Percentiles rank a stretch among this genome's conserved stretches.
These are phyloP conservation scores for Coptodon rendalli DNA, from an alignment of 2,113 vertebrate species.

Conservation along the genomic window DNA sequence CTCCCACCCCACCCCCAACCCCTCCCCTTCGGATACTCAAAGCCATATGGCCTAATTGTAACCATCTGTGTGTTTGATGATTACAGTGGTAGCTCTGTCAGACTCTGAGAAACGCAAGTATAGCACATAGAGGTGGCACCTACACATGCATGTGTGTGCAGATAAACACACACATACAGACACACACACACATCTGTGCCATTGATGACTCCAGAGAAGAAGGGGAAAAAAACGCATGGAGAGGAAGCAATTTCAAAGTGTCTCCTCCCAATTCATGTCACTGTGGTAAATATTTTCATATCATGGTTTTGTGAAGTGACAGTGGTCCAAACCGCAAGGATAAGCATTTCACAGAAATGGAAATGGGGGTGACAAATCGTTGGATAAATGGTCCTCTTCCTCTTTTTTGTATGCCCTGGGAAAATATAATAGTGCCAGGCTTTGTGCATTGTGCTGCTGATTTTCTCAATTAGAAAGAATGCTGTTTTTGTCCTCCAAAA, in stretches of 20 bases:
- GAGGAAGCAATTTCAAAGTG: conserved; percentile 1
- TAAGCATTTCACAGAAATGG: conserved; percentile 45
- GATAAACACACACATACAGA: neutral
- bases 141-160: neutral
- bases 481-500: conserved; percentile 33
- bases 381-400: conserved; percentile 18
- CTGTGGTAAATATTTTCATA: conserved; percentile 43
- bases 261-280: conserved; percentile 3
- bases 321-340: conserved; percentile 19
- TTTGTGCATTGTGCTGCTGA: conserved; percentile 44
- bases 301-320: conserved; percentile 42
- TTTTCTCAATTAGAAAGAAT: conserved; percentile 26
- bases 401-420: conserved; percentile 10
- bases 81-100: conserved; percentile 52
- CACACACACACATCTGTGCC: neutral
- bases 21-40: conserved; percentile 3
- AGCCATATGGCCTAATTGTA: conserved; percentile 50
- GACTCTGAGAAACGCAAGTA: conserved; percentile 22
- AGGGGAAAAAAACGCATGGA: neutral
- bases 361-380: conserved; percentile 18
- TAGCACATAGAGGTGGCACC: conserved; percentile 3
- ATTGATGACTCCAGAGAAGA: neutral
- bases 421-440: conserved; percentile 20
- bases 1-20: neutral
- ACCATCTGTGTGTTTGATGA: conserved; percentile 56